Conservation (phyloP, 2,888 invertebrate genomes). For the Cephus sareptanus region DNA sequence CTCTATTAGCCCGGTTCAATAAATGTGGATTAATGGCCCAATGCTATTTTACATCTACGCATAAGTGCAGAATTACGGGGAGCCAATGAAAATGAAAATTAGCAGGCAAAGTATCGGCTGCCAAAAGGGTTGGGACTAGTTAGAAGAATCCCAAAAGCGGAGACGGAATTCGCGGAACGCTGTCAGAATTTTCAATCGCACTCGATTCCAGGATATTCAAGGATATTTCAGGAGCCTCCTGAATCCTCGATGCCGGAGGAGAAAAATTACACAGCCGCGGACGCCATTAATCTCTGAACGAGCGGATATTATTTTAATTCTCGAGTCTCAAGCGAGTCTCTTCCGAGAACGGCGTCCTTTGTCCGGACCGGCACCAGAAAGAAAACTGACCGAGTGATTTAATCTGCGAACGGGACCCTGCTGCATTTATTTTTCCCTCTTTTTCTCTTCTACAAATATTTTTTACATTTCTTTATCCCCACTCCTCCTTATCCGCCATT, state of each 20-base stretch:
- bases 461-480: not conserved
- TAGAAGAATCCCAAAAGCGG: not conserved
- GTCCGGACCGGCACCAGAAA: slow-evolving; percentile 48
- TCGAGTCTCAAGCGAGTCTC: slow-evolving; percentile 45
- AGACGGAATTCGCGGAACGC: not conserved
- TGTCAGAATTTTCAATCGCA: not conserved
- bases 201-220: not conserved
- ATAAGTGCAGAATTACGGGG: not conserved
- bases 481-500: slow-evolving; percentile 5
- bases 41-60: not conserved
- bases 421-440: slow-evolving; percentile 26
- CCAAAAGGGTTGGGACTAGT: not conserved
- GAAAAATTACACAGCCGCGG: slow-evolving; percentile 11
- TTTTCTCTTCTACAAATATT: slow-evolving; percentile 21
- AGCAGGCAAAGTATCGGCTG: not conserved
- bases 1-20: not conserved
- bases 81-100: not conserved
- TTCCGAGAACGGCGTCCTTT: slow-evolving; percentile 57
- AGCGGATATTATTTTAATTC: slow-evolving; percentile 61
- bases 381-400: slow-evolving; percentile 55
- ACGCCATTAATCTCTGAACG: slow-evolving; percentile 58
- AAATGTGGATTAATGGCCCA: not conserved
- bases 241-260: not conserved
- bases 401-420: slow-evolving; percentile 42
- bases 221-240: not conserved